Conservation (phyloP, 1,140 invertebrate species). For the Papilio polyxenes region DNA sequence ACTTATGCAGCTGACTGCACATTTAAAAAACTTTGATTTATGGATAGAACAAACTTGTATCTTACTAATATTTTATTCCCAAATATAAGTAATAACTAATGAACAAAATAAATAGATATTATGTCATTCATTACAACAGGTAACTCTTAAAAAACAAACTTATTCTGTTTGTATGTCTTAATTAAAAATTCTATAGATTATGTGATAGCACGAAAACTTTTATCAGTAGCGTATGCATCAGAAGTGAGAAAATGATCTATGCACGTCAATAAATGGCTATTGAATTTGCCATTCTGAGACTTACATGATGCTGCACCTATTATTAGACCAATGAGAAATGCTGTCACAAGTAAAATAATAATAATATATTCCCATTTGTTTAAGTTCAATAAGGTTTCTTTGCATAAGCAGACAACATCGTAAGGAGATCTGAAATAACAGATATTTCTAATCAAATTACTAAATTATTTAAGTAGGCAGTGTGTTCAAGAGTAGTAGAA, state of each 20-base stretch:
- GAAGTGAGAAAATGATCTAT: slow-evolving; percentile 65
- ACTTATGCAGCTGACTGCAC: not conserved
- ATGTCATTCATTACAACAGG: slow-evolving; percentile 9
- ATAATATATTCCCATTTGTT: slow-evolving; percentile 56
- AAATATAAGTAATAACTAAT: slow-evolving; percentile 6
- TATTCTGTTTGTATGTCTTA: slow-evolving; percentile 20
- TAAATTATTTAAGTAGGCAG: not conserved
- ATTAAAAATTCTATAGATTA: slow-evolving; percentile 15
- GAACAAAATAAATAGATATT: not conserved
- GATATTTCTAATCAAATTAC: not conserved
- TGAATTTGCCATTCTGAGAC: slow-evolving; percentile 60
- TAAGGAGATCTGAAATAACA: slow-evolving; percentile 63
- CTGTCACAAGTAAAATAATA: slow-evolving; percentile 44
- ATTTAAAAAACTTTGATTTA: not conserved
- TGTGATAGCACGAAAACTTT: slow-evolving; percentile 26
- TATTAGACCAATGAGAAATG: slow-evolving; percentile 62
- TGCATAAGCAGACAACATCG: slow-evolving; percentile 59
- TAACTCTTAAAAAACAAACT: slow-evolving; percentile 29
- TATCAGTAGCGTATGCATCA: slow-evolving; percentile 48
- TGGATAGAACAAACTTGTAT: not conserved
- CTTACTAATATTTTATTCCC: not conserved
- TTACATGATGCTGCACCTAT: slow-evolving; percentile 67
- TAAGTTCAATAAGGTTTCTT: slow-evolving; percentile 51
- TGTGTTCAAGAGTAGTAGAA: not conserved
- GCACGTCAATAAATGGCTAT: slow-evolving; percentile 66